A percentile compares a stretch with the other conserved stretches of the same genome.
phyloP scores from a whole-genome alignment of 2,888 invertebrate genomes.

The Stenoptilia bipunctidactyla region DNA sequence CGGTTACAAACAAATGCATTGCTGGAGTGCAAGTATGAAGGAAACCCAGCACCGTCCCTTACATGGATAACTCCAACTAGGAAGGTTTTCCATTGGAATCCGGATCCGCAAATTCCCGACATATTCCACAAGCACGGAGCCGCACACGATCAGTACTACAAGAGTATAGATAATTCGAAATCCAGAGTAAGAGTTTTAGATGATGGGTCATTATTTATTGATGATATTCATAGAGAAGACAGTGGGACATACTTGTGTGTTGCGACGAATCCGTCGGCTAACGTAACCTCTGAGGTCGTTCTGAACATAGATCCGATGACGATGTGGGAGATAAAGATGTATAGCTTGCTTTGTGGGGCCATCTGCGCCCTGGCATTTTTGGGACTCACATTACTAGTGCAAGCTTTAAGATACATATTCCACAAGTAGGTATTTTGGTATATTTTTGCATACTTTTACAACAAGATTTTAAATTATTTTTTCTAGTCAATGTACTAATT shows the following conservation, averaged over 20 bases:
- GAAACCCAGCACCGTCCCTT: conserved; percentile 83
- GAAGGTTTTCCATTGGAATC: conserved; percentile 82
- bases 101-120: conserved; percentile 76
- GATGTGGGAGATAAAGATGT: conserved; percentile 85
- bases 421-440: conserved; percentile 71
- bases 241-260: conserved; percentile 89
- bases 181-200: conserved; percentile 76
- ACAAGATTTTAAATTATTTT: not conserved
- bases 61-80: conserved; percentile 88
- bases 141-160: conserved; percentile 69
- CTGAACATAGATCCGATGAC: conserved; percentile 89
- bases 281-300: conserved; percentile 79
- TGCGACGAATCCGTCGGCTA: conserved; percentile 87
- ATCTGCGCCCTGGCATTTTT: conserved; percentile 85
- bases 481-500: not conserved
- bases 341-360: conserved; percentile 86
- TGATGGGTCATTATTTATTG: conserved; percentile 84
- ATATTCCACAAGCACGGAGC: conserved; percentile 76
- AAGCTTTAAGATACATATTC: conserved; percentile 79
- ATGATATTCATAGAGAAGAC: conserved; percentile 80
- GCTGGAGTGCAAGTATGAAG: conserved; percentile 82
- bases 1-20: conserved; percentile 76
- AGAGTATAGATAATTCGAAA: conserved; percentile 51
- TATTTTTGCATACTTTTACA: not conserved
- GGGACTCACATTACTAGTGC: conserved; percentile 82